Conservation (phyloP, 1,140 invertebrate species). For the Lasioglossum albipes region DNA sequence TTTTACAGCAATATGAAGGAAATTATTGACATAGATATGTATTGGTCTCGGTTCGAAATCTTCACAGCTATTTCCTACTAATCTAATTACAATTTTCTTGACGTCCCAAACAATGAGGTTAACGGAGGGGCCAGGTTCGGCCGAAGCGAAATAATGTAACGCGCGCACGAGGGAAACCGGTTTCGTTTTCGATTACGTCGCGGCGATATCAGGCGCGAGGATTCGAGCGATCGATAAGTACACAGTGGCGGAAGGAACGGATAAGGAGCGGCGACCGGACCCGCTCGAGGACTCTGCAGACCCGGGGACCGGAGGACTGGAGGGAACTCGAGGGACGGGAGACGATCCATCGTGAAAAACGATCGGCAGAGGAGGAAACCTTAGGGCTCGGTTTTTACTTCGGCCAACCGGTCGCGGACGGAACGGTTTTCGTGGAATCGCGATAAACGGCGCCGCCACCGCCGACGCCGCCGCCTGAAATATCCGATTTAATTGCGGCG, state of each 20-base stretch:
- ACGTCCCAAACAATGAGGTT: too few relatives aligned
- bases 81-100: too few relatives aligned
- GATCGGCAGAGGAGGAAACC: slow-evolving; percentile 53
- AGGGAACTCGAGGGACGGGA: not conserved
- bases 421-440: slow-evolving; percentile 64
- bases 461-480: slow-evolving; percentile 71
- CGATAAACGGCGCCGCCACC: slow-evolving; percentile 67
- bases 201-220: slow-evolving; percentile 39
- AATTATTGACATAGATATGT: too few relatives aligned
- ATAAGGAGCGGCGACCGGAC: slow-evolving; percentile 10
- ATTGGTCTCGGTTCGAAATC: too few relatives aligned
- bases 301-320: too few relatives aligned
- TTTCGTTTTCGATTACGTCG: slow-evolving; percentile 61
- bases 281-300: too few relatives aligned
- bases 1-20: too few relatives aligned
- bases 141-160: slow-evolving; percentile 45
- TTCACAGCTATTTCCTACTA: too few relatives aligned
- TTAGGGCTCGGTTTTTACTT: slow-evolving; percentile 59
- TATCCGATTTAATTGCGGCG: slow-evolving; percentile 78
- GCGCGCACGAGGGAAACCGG: slow-evolving; percentile 45
- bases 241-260: slow-evolving; percentile 39
- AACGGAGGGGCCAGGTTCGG: too few relatives aligned
- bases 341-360: slow-evolving; percentile 50
- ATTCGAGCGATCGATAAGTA: slow-evolving; percentile 47
- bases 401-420: slow-evolving; percentile 47